A percentile compares a stretch with the other conserved stretches of the same genome.
Conservation (phyloP, 1,140 invertebrate species). For the Nephila pilipes region DNA sequence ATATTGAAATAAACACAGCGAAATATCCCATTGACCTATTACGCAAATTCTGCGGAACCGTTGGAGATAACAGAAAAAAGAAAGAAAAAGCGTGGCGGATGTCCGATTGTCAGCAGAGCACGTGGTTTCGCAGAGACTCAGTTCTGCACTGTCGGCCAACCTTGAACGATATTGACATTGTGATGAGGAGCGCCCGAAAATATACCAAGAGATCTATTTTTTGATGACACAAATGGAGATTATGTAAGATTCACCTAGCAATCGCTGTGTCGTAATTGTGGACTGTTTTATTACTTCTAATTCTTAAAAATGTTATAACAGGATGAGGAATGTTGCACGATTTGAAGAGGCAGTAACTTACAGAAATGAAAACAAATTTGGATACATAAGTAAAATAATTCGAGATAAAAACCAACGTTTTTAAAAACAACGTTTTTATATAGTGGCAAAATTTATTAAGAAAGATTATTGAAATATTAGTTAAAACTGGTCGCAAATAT, state of each 20-base stretch:
- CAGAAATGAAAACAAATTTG: too few relatives aligned
- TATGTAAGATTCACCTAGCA: background rate
- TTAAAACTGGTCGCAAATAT: too few relatives aligned
- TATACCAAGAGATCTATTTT: background rate
- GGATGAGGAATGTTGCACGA: too few relatives aligned
- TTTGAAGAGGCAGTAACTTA: too few relatives aligned
- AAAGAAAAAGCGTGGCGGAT: conserved; percentile 18
- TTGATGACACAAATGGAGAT: background rate
- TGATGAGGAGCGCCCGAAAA: background rate
- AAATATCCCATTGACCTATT: conserved; percentile 9
- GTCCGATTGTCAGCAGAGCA: conserved; percentile 9
- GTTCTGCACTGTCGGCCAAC: background rate
- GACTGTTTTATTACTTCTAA: background rate
- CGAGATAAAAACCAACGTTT: too few relatives aligned
- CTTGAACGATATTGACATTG: background rate
- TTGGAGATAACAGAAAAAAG: background rate
- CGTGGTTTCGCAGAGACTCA: background rate
- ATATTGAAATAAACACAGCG: background rate
- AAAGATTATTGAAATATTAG: too few relatives aligned
- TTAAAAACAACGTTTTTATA: too few relatives aligned
- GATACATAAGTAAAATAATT: too few relatives aligned
- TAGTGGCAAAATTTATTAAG: too few relatives aligned
- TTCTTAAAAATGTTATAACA: too few relatives aligned
- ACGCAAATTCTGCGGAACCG: conserved; percentile 43
- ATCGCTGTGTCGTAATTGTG: background rate